phyloP scores from a whole-genome alignment of 2,888 invertebrate species.

The Lomographa bimaculata region DNA sequence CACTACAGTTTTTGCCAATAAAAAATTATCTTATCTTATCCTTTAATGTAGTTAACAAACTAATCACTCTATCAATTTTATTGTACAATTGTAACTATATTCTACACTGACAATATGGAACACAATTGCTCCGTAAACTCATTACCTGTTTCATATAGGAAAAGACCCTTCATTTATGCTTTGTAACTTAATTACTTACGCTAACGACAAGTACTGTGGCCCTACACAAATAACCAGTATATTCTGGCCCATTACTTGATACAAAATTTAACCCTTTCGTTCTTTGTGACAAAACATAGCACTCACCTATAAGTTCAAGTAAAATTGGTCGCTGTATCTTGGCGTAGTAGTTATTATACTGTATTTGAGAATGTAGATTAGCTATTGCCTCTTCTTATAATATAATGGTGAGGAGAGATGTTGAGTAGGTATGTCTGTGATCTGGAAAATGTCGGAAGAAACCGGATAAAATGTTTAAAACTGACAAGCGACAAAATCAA shows the following conservation, averaged over 20 bases:
- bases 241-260: slow-evolving; percentile 35
- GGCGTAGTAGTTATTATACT: slow-evolving; percentile 59
- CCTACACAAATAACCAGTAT: slow-evolving; percentile 41
- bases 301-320: slow-evolving; percentile 45
- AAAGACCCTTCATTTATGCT: slow-evolving; percentile 71
- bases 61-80: too few relatives aligned
- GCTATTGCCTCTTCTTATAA: slow-evolving; percentile 67
- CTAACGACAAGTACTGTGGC: slow-evolving; percentile 60
- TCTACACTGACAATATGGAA: slow-evolving; percentile 47
- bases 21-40: too few relatives aligned
- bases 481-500: too few relatives aligned
- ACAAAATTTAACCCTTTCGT: slow-evolving; percentile 25
- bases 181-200: slow-evolving; percentile 75
- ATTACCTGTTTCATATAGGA: slow-evolving; percentile 72
- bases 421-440: background rate
- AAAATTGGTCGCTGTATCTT: slow-evolving; percentile 45
- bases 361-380: slow-evolving; percentile 78
- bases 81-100: slow-evolving; percentile 7
- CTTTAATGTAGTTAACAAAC: too few relatives aligned
- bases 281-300: slow-evolving; percentile 39
- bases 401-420: slow-evolving; percentile 42
- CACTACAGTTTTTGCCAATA: too few relatives aligned
- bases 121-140: slow-evolving; percentile 66
- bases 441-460: too few relatives aligned
- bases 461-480: too few relatives aligned